phyloP scores from a whole-genome alignment of 1,140 invertebrate genomes.

The Drosophila kikkawai region DNA sequence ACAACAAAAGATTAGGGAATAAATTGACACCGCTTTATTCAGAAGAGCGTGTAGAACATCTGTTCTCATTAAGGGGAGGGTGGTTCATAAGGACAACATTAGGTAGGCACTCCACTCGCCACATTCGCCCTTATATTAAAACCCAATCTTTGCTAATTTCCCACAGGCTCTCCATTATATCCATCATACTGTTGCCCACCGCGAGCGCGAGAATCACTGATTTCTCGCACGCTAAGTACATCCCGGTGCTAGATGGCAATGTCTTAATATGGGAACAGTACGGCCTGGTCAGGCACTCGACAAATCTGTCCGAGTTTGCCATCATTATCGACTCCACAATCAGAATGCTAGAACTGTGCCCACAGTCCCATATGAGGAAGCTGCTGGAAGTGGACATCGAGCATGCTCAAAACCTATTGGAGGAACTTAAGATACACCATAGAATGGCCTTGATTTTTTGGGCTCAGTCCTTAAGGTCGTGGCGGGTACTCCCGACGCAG shows the following conservation, averaged over 20 bases:
- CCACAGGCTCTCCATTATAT: neutral
- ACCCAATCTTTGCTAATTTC: neutral
- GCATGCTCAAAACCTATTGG: too few relatives aligned
- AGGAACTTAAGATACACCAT: neutral
- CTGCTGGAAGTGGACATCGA: neutral
- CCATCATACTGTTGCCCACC: neutral
- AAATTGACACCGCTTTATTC: neutral
- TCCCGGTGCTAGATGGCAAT: conserved; percentile 5
- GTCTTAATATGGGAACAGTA: conserved; percentile 14
- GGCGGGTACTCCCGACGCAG: conserved; percentile 1
- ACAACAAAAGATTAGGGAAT: too few relatives aligned
- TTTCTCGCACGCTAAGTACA: conserved; percentile 38
- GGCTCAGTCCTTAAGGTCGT: conserved; percentile 1
- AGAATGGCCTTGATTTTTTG: neutral
- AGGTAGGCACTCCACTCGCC: too few relatives aligned
- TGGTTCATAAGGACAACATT: too few relatives aligned
- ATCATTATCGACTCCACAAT: conserved; percentile 6
- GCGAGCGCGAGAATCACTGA: conserved; percentile 23
- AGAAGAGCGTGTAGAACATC: neutral
- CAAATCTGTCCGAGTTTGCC: conserved; percentile 12
- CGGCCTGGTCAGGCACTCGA: conserved; percentile 18
- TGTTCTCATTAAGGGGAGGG: neutral
- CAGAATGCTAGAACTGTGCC: neutral
- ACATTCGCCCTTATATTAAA: neutral
- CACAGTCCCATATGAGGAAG: too few relatives aligned